These are phyloP conservation scores for Eulacestoma nigropectus DNA, from an alignment of 2,113 vertebrate species.

Conservation along the genomic window DNA sequence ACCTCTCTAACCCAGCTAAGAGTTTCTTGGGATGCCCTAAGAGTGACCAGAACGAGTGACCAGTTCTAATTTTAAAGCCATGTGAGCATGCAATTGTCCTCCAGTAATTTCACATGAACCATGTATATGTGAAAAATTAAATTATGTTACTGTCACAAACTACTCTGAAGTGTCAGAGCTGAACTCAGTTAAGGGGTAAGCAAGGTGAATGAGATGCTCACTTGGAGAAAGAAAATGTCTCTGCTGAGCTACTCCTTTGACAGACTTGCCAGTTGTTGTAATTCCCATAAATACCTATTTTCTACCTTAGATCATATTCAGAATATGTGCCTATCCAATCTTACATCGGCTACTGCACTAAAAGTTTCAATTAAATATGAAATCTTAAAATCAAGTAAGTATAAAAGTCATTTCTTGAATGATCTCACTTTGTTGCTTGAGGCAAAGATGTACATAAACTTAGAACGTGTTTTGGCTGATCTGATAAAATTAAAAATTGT, in stretches of 20 bases:
- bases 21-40: background rate
- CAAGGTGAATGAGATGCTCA: background rate
- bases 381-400: background rate
- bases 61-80: background rate
- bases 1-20: background rate
- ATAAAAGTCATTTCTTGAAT: background rate
- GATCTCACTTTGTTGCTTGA: background rate
- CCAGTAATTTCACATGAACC: background rate
- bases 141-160: background rate
- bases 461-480: background rate
- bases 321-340: background rate
- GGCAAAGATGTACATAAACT: background rate
- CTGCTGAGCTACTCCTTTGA: background rate
- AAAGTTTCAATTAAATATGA: background rate
- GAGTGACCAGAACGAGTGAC: background rate
- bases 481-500: background rate
- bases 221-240: background rate
- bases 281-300: background rate
- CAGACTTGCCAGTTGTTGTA: background rate
- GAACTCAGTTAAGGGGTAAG: background rate
- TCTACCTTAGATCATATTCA: background rate
- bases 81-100: background rate
- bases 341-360: background rate
- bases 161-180: background rate
- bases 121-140: background rate